Conservation (phyloP, 2,888 invertebrate genomes). For the Habrosyne pyritoides region DNA sequence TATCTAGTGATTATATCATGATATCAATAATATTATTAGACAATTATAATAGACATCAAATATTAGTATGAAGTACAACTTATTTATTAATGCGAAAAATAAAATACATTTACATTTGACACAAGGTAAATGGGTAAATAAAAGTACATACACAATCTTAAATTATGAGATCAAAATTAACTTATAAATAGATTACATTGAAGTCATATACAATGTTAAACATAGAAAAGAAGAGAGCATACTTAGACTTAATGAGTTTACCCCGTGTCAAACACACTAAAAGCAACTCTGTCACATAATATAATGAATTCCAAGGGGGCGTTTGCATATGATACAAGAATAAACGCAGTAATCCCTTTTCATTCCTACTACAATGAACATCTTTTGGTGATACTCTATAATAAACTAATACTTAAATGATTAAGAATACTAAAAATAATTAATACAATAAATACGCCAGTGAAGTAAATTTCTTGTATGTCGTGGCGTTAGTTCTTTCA, state of each 20-base stretch:
- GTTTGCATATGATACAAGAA: background rate
- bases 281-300: background rate
- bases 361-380: background rate
- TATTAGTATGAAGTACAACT: background rate
- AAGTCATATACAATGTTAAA: background rate
- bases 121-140: background rate
- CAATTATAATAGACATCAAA: background rate
- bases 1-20: background rate
- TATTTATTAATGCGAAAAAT: background rate
- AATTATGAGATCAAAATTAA: background rate
- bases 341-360: background rate
- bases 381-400: background rate
- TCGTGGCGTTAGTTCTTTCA: too few relatives aligned
- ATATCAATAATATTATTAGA: background rate
- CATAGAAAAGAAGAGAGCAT: too few relatives aligned
- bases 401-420: background rate
- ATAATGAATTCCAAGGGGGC: background rate
- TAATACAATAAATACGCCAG: background rate
- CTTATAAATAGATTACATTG: background rate
- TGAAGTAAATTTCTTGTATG: too few relatives aligned
- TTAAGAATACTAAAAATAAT: background rate
- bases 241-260: too few relatives aligned
- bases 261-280: background rate
- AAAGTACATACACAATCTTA: background rate
- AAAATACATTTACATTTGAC: background rate